Base-by-base conservation (phyloP, 2,888 invertebrate species). In the Philonicus albiceps region DNA sequence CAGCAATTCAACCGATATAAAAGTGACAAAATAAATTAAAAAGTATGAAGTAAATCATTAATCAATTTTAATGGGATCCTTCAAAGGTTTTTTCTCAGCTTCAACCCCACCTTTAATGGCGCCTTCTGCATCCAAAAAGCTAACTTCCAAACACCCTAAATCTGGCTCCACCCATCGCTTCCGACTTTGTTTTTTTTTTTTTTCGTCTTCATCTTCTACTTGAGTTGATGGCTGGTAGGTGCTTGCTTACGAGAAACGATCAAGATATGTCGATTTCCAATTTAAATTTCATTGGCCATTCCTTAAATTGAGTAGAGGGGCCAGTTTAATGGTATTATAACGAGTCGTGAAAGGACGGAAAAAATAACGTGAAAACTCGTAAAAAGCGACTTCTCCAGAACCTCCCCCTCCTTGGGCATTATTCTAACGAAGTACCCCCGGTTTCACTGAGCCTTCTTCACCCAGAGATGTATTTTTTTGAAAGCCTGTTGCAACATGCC, bases 181-280 rank as follows among this genome's bases (percentile, higher is more conserved):
- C 43, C 49, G n/a, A 40, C 40, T 49, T 49, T 43, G 0, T 16
- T 43, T 43, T 49, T 49, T 19, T 16, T 49, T 19, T 5, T 6
- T n/a, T 49, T 49, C n/a, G 0, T 49, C 7, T 49, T 49, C 49
- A 13, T 16, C 40, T 13, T 49, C 49, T 49, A n/a, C 19, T 5
- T 6, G 16, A 11, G 19, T 0, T 49, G 49, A 49, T 49, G 49
- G 49, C n/a, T 40, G 34, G 34, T 11, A 37, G 49, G 7, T 49
- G 49, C 7, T 22, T 8, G 22, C 27, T 64, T 1, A 22, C 53
- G 16, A 43, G 40, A 43, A 43, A 43, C 40, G 81, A 81, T 81
- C 81, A 81, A 81, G 81, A 81, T 81, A 81, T 81, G 55, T 64
- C 37, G 81, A 55, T 31, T 81, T 64, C 34, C 81, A 81, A 81